Conservation (phyloP, 2,888 invertebrate species). For the Tribolium freemani region DNA sequence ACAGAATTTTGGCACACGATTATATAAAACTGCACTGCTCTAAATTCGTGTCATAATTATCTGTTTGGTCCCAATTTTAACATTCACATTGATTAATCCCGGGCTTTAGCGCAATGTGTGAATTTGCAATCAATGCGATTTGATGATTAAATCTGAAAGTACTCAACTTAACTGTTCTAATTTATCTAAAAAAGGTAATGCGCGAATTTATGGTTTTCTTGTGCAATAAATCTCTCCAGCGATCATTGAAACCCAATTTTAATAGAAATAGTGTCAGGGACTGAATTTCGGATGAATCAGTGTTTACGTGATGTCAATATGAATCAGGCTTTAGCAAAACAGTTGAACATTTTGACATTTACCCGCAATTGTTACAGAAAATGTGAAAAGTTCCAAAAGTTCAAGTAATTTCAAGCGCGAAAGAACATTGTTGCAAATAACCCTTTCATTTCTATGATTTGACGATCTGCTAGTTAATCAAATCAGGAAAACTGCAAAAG, state of each 20-base stretch:
- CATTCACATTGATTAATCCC: background rate
- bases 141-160: background rate
- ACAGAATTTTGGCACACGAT: background rate
- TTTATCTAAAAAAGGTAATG: conserved; percentile 17
- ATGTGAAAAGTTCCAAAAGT: background rate
- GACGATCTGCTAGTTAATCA: background rate
- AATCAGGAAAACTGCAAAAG: conserved; percentile 12
- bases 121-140: background rate
- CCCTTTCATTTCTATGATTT: background rate
- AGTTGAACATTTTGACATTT: conserved; percentile 13
- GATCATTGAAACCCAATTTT: background rate
- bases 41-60: background rate
- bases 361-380: background rate
- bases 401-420: background rate
- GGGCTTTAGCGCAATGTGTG: background rate
- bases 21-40: background rate
- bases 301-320: conserved; percentile 21
- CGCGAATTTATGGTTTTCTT: background rate
- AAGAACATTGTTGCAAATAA: background rate
- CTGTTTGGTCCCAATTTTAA: background rate
- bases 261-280: background rate
- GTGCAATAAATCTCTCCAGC: background rate
- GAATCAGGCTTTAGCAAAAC: conserved; percentile 1
- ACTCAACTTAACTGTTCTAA: background rate
- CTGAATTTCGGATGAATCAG: conserved; percentile 16